Base-by-base conservation (phyloP, 2,888 invertebrate genomes). In the Elmis aenea region DNA sequence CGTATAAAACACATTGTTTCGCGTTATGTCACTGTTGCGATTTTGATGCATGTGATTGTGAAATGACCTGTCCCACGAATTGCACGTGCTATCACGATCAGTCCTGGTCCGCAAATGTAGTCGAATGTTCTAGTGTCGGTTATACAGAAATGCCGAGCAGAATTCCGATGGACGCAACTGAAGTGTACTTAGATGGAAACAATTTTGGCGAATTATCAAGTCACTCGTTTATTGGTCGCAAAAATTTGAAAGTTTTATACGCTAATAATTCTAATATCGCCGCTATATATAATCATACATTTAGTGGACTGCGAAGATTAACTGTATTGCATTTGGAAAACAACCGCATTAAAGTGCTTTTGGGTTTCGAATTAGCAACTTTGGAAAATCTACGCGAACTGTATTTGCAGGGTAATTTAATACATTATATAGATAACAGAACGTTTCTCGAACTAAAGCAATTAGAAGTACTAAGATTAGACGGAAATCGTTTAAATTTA, bases 41-140 rank as follows among this genome's bases (percentile, higher is more conserved):
- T 67, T 95, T 91, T 69, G 93, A 92, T 67, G 91, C 91, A 32
- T 95, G 95, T 72, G 95, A 95, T 71, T 95, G 95, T 73, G 90
- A 93, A 73, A 93, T 93, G 88, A 91, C 88, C 50, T 95, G 95
- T 66, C 95, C 95, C 27, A 78, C 77, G 26, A 90, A 91, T 66
- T 95, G 95, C 73, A 87, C 87, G 41, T 95, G 95, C 64, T 94
- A 91, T 72, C 91, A 92, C 64, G 93, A 95, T 71, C 86, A 89
- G 61, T 83, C 87, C 33, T 94, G 93, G 91, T 83, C 86, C 11
- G 87, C 89, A 2, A 93, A 93, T 64, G 87, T 93, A 50, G 92
- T 93, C 50, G 90, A 91, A 68, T 93, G 93, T 69, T 88, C 88
- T 10, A 81, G 76, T 37, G 81, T 83, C 16, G 83, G 83, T 41